phyloP scores from a whole-genome alignment of 2,888 invertebrate genomes.

The Ophion ventricosus region DNA sequence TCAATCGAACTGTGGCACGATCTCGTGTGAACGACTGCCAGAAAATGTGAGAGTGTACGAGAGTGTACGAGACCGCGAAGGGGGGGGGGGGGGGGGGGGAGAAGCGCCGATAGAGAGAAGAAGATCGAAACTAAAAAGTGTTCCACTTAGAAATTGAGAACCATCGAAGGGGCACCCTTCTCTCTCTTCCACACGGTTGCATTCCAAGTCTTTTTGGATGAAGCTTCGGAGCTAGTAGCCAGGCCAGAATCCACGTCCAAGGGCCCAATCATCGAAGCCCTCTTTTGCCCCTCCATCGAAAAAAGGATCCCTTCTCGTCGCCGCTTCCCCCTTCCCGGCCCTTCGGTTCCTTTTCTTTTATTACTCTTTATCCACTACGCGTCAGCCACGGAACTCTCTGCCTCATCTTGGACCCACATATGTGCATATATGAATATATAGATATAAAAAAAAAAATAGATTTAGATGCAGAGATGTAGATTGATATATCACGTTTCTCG shows the following conservation, averaged over 20 bases:
- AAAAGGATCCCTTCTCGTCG: conserved; percentile 25
- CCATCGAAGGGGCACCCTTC: conserved; percentile 24
- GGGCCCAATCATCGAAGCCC: conserved; percentile 45
- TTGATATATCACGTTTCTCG: background rate
- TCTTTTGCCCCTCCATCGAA: conserved; percentile 27
- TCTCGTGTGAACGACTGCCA: too few species aligned
- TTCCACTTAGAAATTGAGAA: conserved; percentile 50
- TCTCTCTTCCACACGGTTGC: conserved; percentile 27
- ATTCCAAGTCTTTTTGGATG: conserved; percentile 37
- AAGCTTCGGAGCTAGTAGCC: conserved; percentile 16
- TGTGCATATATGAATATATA: background rate
- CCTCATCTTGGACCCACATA: background rate
- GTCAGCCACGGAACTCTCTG: conserved; percentile 23
- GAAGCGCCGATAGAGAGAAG: background rate
- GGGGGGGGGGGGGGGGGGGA: background rate
- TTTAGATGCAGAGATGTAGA: background rate
- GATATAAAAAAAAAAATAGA: background rate
- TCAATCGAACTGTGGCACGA: background rate
- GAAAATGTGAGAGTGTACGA: too few species aligned
- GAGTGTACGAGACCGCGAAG: too few species aligned
- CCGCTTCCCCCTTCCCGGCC: conserved; percentile 13
- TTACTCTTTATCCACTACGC: conserved; percentile 46
- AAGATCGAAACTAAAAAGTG: conserved; percentile 5
- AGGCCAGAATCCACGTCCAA: conserved; percentile 28
- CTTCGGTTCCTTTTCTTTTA: conserved; percentile 33